Conservation (phyloP, 2,888 invertebrate genomes). For the Stramonita haemastoma region DNA sequence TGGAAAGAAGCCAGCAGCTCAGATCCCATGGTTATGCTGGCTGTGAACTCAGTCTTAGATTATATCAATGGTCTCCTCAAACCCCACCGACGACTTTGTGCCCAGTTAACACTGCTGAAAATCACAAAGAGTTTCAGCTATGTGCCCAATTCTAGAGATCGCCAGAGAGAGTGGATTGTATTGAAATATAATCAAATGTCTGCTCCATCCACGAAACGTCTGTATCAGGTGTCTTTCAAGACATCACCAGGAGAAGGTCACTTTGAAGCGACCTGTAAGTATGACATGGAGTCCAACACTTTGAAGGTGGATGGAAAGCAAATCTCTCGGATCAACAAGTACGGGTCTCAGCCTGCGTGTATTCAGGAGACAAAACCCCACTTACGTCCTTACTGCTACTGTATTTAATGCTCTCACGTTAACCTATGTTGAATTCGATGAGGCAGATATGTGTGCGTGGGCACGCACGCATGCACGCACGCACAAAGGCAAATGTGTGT, state of each 20-base stretch:
- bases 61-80: conserved; percentile 82
- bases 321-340: conserved; percentile 89
- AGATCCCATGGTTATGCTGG: conserved; percentile 79
- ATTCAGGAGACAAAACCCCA: conserved; percentile 82
- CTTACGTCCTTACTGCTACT: conserved; percentile 89
- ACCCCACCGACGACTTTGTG: conserved; percentile 75
- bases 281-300: conserved; percentile 81
- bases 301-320: conserved; percentile 84
- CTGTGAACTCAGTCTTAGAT: conserved; percentile 79
- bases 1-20: conserved; percentile 84
- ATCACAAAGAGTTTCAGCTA: conserved; percentile 86
- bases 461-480: neutral
- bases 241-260: conserved; percentile 87
- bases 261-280: conserved; percentile 89
- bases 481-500: neutral
- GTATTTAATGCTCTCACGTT: neutral
- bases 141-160: neutral
- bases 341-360: conserved; percentile 89
- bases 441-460: too few species aligned
- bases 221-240: conserved; percentile 88
- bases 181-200: neutral
- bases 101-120: conserved; percentile 79
- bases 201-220: conserved; percentile 52
- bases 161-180: neutral
- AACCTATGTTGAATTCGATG: too few species aligned